Evolutionary conservation across 2,888 invertebrate genomes (phyloP), one percentile per base, ranked within the genome.

Genomic region (Leptura quadrifasciata): DNA sequence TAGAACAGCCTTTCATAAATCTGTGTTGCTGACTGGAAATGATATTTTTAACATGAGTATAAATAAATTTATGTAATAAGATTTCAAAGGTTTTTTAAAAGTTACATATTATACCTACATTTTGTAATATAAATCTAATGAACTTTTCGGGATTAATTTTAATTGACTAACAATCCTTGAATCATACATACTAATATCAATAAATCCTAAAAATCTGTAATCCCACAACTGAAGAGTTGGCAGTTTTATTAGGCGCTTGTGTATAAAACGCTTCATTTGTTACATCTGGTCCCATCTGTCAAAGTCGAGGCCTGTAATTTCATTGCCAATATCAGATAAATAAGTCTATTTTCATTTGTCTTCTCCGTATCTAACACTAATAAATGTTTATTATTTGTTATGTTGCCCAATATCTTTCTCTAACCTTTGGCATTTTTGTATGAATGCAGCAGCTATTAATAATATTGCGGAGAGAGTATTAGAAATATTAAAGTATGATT

Each of bases 301-400:
- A 65, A 35, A 64, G 17, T 70, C 27, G 24, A 20, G 31, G 70
- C 58, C 15, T 54, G 61, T 39, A 60, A 71, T 67, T 67, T 70
- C 71, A 75, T 71, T 75, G 75, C 75, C 75, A 75, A 71, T 75
- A 75, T 75, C 75, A 75, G 75, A 75, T 75, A 71, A 58, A 39
- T 65, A 55, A 31, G 47, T 24, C 21, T 68, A 35, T 67, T 64
- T 73, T 73, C 57, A 64, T 54, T 64, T 64, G 47, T 47, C 64
- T 18, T 20, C 18, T 64, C 35, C 64, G 64, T 64, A 47, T 67
- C 47, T 52, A 47, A 27, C 17, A 0, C 21, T 67, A 67, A 67
- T 15, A 47, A 35, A 64, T 54, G 65, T 67, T 67, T 54, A 52
- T 67, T 67, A 52, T 67, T 64, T 60, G 27, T 27, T 60, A 60